Evolutionary conservation across 2,113 vertebrate species (phyloP), one percentile per base, ranked within the genome.

Genomic region (Pica pica): DNA sequence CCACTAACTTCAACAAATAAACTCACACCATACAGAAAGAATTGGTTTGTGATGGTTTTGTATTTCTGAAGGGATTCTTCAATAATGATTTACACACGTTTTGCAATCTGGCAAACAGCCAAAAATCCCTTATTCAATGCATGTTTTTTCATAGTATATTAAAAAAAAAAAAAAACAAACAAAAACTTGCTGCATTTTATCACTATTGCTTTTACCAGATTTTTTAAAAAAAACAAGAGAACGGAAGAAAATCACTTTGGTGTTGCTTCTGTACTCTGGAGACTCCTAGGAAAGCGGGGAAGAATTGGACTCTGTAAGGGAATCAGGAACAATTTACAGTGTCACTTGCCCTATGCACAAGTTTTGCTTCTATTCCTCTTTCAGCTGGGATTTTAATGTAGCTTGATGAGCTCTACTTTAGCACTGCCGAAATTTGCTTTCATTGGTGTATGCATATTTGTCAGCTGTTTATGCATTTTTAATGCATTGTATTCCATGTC

Each of bases 21-120:
- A 17, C 80, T 73, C 3, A 1, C 3, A 7, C 42, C 2, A 0
- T 31, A 11, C 7, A 41, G 57, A 27, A 82, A 28, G 21, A 73
- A 23, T 30, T 60, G 27, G 17, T 90, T 64, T 52, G 31, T 56
- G n/a, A 11, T 3, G 2, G 33, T 63, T 64, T 65, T 37, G 5
- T 64, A 9, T 55, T 82, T 90, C 78, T 73, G 37, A 69, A 88
- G 18, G 11, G 26, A 16, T 83, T 90, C 37, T 76, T 80, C 55
- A 80, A 0, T 13, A 56, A 2, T 0, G 5, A 1, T 83, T 76
- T n/a, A 9, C 2, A 0, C 1, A 0, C 2, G 0, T 24, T 76
- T 64, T 68, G 18, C 37, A 7, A 9, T 68, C 57, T 90, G 28
- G 3, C 22, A 65, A 31, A 52, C 8, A 46, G 18, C 26, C 15